Evolutionary conservation across 2,113 vertebrate species (phyloP).

Genomic region (Rhinichthys klamathensis): DNA sequence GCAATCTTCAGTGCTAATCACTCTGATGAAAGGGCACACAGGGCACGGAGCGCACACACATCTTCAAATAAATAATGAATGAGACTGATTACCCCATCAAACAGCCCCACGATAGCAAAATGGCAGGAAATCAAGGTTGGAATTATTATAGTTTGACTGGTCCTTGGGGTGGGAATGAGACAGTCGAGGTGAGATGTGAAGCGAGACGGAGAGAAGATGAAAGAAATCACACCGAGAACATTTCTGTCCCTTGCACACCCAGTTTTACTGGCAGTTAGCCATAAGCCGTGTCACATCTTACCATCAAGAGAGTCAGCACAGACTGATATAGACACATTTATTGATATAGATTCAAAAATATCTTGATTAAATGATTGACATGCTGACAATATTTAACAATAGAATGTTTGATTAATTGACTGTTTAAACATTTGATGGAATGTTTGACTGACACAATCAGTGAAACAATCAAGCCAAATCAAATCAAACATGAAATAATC

Average conservation of each 20-base stretch:
- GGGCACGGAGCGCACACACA: slow-evolving; percentile 18
- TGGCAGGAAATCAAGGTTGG: slow-evolving; percentile 39
- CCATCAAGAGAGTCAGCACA: not conserved
- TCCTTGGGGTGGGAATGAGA: slow-evolving; percentile 21
- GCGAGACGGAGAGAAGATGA: not conserved
- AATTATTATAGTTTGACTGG: slow-evolving; percentile 37
- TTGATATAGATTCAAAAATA: not conserved
- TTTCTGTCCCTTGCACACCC: not conserved
- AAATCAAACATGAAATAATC: not conserved
- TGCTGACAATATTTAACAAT: not conserved
- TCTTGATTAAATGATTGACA: not conserved
- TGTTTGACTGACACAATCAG: not conserved
- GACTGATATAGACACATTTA: not conserved
- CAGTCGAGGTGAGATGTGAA: slow-evolving; percentile 21
- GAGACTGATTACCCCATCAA: slow-evolving; percentile 51
- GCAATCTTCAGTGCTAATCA: slow-evolving; percentile 51
- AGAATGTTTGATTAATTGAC: not conserved
- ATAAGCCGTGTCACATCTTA: not conserved
- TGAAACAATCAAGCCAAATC: not conserved
- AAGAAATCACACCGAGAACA: slow-evolving; percentile 17
- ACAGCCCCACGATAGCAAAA: slow-evolving; percentile 19
- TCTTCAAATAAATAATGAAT: slow-evolving; percentile 43
- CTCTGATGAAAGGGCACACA: slow-evolving; percentile 41
- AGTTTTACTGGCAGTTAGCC: not conserved
- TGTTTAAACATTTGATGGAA: not conserved